phyloP scores from a whole-genome alignment of 2,888 invertebrate genomes.

The Myopa testacea region DNA sequence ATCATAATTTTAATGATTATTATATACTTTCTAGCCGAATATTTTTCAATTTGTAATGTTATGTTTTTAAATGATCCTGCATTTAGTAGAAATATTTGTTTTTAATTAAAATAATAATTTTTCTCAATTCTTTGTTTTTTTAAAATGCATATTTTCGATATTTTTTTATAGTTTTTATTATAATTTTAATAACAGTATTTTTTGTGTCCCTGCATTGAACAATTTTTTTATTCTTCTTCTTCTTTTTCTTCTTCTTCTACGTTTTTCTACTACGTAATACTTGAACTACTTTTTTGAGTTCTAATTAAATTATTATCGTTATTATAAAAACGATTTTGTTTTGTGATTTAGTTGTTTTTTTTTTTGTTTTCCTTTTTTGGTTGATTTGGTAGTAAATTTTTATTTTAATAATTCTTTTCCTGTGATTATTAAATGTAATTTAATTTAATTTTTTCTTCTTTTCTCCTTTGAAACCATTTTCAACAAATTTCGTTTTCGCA shows the following conservation, averaged over 20 bases:
- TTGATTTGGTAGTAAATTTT: too few relatives aligned
- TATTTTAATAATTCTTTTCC: slow-evolving; percentile 2
- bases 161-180: neutral
- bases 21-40: slow-evolving; percentile 4
- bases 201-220: slow-evolving; percentile 53
- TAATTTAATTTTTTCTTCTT: slow-evolving; percentile 43
- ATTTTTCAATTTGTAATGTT: slow-evolving; percentile 7
- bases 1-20: too few relatives aligned
- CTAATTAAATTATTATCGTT: slow-evolving; percentile 22
- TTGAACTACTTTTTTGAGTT: slow-evolving; percentile 12
- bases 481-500: slow-evolving; percentile 1
- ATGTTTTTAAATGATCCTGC: too few relatives aligned
- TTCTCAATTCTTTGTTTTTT: neutral
- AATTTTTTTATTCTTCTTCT: slow-evolving; percentile 32
- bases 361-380: too few relatives aligned
- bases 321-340: neutral
- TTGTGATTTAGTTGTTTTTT: neutral
- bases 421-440: slow-evolving; percentile 51
- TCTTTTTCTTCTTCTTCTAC: neutral
- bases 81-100: too few relatives aligned
- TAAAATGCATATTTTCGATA: slow-evolving; percentile 28
- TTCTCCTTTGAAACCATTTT: slow-evolving; percentile 41
- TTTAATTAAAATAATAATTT: too few relatives aligned
- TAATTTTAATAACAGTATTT: too few relatives aligned
- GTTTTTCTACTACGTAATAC: slow-evolving; percentile 14